Conservation (phyloP, 2,888 invertebrate species). For the Thumatha senex region DNA sequence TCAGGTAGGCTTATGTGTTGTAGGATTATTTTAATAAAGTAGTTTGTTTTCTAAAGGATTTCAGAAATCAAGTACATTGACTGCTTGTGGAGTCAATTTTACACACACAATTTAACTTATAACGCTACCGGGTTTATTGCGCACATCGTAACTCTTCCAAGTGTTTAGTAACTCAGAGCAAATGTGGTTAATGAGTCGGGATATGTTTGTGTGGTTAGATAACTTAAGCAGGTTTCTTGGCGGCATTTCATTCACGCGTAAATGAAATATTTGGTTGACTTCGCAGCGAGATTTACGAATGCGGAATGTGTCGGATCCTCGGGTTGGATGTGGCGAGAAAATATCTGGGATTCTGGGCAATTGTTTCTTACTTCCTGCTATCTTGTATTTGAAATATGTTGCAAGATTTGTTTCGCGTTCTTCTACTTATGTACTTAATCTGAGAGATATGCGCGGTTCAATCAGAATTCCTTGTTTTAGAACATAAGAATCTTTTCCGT, state of each 20-base stretch:
- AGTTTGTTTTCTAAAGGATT: too few species aligned
- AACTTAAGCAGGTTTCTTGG: neutral
- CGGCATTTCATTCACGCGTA: neutral
- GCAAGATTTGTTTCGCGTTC: too few species aligned
- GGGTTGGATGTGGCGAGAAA: neutral
- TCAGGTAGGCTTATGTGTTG: too few species aligned
- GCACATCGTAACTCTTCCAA: slow-evolving; percentile 4
- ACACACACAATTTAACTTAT: neutral
- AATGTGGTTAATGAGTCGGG: slow-evolving; percentile 9
- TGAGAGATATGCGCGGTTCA: too few species aligned
- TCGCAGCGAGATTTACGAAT: neutral
- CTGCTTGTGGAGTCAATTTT: neutral
- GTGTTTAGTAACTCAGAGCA: slow-evolving; percentile 1
- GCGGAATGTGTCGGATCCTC: neutral
- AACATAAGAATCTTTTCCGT: too few species aligned
- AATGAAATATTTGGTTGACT: slow-evolving; percentile 6
- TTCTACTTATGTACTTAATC: too few species aligned
- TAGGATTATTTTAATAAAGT: too few species aligned
- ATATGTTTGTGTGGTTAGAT: slow-evolving; percentile 9
- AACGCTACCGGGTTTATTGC: neutral
- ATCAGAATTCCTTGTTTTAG: too few species aligned
- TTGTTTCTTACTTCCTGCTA: neutral
- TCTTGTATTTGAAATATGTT: neutral
- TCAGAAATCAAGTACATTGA: too few species aligned
- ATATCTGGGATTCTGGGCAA: neutral